Base-by-base conservation (phyloP, 2,113 vertebrate species). In the Tupaia tana region DNA sequence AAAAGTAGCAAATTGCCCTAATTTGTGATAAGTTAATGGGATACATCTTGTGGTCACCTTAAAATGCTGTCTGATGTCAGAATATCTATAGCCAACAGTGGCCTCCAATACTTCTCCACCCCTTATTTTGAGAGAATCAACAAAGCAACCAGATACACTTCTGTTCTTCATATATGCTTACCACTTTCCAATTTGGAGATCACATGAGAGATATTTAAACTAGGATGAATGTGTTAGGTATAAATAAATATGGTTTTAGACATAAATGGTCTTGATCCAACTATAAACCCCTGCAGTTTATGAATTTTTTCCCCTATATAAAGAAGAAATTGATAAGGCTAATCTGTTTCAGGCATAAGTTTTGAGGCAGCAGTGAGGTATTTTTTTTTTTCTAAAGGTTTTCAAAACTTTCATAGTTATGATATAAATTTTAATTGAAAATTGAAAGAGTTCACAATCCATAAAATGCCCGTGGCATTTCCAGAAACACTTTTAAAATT, bases 351-450 rank as follows among this genome's bases (percentile, higher is more conserved):
- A 97, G 69, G 69, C 56, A 58, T 52, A 94, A 73, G 25, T 92
- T 94, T 89, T 88, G 16, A 96, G 34, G n/a, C 89, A 90, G n/a
- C 82, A 96, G 10, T 82, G 22, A 64, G 0, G 43, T 43, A 2
- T 2, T 54, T 84, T 71, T 89, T 71, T 61, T 92, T 52, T 73
- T 58, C 52, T 56, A 58, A 75, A 83, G 19, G 3, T 78, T 34
- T 77, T 86, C 87, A 91, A 82, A 95, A 87, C 14, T 77, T 90
- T 94, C 86, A 94, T 66, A 8, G n/a, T 58, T 96, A n/a, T 89
- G 25, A 82, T 88, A 88, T 85, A 94, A 89, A 90, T 85, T 93
- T 94, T 90, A 87, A 87, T 89, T 80, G 56, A 93, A 95, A 75
- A 82, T 19, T 90, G 58, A 91, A 94, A 97, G 90, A 59, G 22